Percentiles rank a stretch among this genome's conserved stretches.
Conservation (phyloP, 1,140 invertebrate species). For the Phymorhynchus buccinoides region DNA sequence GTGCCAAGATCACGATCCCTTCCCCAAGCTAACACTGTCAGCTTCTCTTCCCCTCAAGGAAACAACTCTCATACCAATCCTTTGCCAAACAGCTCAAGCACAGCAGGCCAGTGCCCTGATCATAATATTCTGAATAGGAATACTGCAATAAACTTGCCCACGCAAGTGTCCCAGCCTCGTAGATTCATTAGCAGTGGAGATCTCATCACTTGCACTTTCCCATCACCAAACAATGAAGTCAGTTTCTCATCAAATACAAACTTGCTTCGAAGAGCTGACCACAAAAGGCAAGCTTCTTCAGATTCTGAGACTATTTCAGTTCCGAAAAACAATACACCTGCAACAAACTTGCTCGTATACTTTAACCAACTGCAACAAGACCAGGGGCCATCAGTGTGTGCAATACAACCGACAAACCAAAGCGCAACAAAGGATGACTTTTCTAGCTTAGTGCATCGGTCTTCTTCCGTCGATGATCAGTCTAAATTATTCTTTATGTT, state of each 20-base stretch:
- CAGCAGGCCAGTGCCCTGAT: background rate
- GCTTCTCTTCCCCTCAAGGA: background rate
- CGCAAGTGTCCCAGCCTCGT: background rate
- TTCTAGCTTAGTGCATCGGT: background rate
- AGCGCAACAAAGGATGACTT: background rate
- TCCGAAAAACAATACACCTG: constrained; percentile 6
- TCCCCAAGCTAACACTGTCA: background rate
- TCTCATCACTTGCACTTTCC: background rate
- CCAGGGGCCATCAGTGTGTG: background rate
- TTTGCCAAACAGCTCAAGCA: background rate
- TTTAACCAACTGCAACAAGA: constrained; percentile 11
- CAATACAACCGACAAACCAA: background rate
- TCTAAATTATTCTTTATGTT: background rate
- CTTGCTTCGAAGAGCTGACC: background rate
- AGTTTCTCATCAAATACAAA: background rate
- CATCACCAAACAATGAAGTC: background rate
- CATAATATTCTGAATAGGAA: background rate
- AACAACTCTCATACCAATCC: background rate
- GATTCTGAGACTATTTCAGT: background rate
- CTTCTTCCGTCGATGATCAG: background rate
- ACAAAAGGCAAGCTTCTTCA: background rate
- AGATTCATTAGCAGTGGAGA: background rate
- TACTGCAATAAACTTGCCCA: background rate
- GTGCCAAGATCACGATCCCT: background rate
- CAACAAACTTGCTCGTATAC: background rate